Evolutionary conservation across 2,113 vertebrate genomes (phyloP).

Genomic region (Alces alces): DNA sequence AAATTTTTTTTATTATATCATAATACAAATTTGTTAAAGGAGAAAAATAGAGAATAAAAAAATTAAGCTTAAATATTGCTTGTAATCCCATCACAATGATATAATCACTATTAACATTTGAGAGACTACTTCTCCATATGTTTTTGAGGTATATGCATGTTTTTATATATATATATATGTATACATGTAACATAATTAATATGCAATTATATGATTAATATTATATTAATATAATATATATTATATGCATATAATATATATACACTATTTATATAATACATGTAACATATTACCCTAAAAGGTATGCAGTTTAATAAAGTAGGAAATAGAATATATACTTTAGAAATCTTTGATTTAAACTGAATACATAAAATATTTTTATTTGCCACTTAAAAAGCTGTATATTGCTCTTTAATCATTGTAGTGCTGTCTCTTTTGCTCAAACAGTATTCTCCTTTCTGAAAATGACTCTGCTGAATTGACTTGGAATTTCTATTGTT

Average conservation of each 20-base stretch:
- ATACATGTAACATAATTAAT: neutral
- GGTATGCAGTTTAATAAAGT: neutral
- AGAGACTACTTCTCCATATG: neutral
- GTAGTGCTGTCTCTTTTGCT: neutral
- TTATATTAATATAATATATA: neutral
- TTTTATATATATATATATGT: too few species aligned
- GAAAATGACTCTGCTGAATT: neutral
- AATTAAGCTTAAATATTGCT: neutral
- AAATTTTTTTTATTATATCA: neutral
- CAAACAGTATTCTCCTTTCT: neutral
- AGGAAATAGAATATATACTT: neutral
- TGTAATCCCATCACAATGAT: neutral
- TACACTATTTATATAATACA: neutral
- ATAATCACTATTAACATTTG: neutral
- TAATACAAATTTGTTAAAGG: neutral
- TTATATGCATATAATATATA: neutral
- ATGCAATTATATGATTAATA: neutral
- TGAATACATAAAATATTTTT: neutral
- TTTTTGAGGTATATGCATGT: neutral
- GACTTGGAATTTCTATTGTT: neutral
- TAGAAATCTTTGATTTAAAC: neutral
- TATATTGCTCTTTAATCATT: neutral
- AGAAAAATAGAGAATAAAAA: slow-evolving; percentile 12
- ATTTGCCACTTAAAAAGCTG: neutral
- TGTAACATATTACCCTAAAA: neutral